Base-by-base conservation (phyloP, 2,113 vertebrate species). In the Stigmatopora nigra region DNA sequence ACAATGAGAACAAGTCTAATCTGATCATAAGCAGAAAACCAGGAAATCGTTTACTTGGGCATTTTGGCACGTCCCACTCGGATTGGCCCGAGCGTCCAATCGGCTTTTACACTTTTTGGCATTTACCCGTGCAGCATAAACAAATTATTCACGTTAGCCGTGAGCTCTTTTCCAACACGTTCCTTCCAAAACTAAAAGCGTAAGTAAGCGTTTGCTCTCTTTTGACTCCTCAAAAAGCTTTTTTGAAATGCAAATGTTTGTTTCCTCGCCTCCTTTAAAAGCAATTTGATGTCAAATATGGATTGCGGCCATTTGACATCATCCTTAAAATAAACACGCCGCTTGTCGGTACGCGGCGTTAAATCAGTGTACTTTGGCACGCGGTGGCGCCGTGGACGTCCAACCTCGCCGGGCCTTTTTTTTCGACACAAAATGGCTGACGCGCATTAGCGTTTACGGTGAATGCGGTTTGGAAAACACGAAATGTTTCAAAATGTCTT, bases 161-260 rank as follows among this genome's bases (percentile, higher is more conserved):
- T 76, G 80, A 82, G 72, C 73, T 78, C 67, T 86, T 91, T 92
- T 89, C 89, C 86, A 84, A 84, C 71, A 75, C 38, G 65, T 61
- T 61, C 64, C 80, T 88, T 61, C 88, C 87, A 89, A 86, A 79
- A 77, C 83, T 79, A 78, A 88, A 88, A 80, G 47, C 65, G 77
- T 77, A 83, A 85, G 80, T 88, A 88, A 80, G 47, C 65, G 77
- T 77, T 84, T 86, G 80, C 87, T 88, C 88, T 89, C 82, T 64
- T 31, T 56, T 15, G 73, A 83, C 81, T 80, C 83, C 81, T 80
- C 83, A 74, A 72, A 71, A 56, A 82, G 80, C 87, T 3, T 90
- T 3, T 90, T 89, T 90, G 85, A 91, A 89, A 91, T 86, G 85
- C 82, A 89, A 89, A 91, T 88, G 78, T 84, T 83, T 87, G 83